Evolutionary conservation across 2,888 invertebrate genomes (phyloP).

Genomic region (Celastrina argiolus): DNA sequence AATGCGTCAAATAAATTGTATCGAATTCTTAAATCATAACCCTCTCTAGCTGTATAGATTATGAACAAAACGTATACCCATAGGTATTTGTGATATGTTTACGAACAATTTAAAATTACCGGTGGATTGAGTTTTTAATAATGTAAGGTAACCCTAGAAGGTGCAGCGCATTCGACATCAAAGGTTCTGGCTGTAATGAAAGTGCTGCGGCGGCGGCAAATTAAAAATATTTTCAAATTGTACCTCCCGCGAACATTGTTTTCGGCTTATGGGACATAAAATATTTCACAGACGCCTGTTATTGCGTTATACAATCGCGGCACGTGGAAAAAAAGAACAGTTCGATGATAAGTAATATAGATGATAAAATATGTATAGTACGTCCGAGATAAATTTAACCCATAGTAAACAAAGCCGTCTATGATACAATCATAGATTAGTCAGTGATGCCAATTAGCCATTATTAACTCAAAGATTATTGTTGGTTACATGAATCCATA

Average conservation of each 20-base stretch:
- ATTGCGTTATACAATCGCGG: background rate
- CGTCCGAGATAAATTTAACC: too few species aligned
- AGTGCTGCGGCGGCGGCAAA: constrained; percentile 40
- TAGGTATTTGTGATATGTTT: constrained; percentile 19
- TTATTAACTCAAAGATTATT: too few species aligned
- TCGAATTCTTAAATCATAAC: background rate
- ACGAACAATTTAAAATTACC: constrained; percentile 20
- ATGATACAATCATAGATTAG: too few species aligned
- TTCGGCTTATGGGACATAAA: constrained; percentile 8
- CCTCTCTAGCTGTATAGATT: background rate
- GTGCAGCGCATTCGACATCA: constrained; percentile 19
- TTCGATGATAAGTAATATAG: too few species aligned
- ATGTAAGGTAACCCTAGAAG: constrained; percentile 22
- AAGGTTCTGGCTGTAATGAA: constrained; percentile 14
- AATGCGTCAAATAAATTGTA: background rate
- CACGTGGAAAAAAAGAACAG: too few species aligned
- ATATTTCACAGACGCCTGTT: background rate
- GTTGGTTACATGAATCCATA: too few species aligned
- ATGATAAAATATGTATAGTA: too few species aligned
- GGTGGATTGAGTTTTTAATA: constrained; percentile 24
- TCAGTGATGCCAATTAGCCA: too few species aligned
- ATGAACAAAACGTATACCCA: constrained; percentile 7
- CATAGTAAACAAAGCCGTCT: too few species aligned
- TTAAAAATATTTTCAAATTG: constrained; percentile 60
- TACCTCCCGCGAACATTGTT: constrained; percentile 36